Percentiles rank a stretch among this genome's conserved stretches.
These are phyloP conservation scores for Thalpophila matura DNA, from an alignment of 2,888 invertebrate species.

Conservation along the genomic window DNA sequence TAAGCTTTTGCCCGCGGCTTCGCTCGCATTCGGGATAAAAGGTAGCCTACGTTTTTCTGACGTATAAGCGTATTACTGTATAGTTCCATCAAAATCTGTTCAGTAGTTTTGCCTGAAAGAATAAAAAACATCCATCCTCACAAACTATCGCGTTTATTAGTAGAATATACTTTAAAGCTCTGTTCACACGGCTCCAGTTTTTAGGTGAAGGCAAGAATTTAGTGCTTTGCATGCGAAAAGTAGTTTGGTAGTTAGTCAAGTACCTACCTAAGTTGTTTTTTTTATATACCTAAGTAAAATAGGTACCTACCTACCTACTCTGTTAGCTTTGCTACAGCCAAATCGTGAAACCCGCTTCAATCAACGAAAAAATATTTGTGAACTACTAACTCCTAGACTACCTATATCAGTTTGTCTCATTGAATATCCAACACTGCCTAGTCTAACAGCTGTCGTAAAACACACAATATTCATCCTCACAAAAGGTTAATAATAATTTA, in stretches of 20 bases:
- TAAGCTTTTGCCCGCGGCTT: no score
- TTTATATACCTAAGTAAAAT: constrained; percentile 8
- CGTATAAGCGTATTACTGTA: no score
- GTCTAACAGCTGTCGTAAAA: no score
- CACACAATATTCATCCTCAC: background rate
- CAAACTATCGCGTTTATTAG: no score
- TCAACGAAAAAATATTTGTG: constrained; percentile 17
- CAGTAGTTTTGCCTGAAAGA: no score
- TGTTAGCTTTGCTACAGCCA: background rate
- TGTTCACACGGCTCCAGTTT: background rate
- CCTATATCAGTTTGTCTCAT: background rate
- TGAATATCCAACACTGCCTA: background rate
- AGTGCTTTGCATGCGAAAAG: background rate
- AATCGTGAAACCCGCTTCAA: constrained; percentile 25
- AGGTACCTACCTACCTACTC: no score
- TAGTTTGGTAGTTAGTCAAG: background rate
- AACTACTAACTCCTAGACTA: constrained; percentile 5
- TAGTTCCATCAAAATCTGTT: no score
- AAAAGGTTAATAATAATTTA: constrained; percentile 14
- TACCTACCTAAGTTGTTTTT: no score
- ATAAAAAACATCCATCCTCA: no score
- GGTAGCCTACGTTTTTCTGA: no score
- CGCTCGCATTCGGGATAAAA: no score
- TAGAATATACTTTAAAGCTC: constrained; percentile 15
- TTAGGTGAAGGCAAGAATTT: background rate